Base-by-base conservation (phyloP, 2,797 vertebrate genomes). In the Antrozous pallidus region DNA sequence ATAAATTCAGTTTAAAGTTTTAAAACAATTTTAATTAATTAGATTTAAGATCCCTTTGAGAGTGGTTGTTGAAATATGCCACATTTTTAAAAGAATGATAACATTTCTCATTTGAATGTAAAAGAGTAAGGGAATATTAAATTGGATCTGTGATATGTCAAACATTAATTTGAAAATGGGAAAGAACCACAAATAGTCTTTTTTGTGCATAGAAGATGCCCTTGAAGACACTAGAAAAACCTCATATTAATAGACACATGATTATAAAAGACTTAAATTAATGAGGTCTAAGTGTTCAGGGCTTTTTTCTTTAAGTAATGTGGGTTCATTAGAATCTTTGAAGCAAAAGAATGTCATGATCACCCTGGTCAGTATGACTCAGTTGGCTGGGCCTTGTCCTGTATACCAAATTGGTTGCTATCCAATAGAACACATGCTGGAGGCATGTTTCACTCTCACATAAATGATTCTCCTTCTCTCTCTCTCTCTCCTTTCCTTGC, bases 11-110 rank as follows among this genome's bases (percentile, higher is more conserved):
- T 58, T 83, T 87, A 51, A 94, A 89, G 77, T 95, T 18, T 87
- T 94, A 65, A 77, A 96, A 79, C 17, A 95, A 54, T 83, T 93
- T 91, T 91, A 94, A 92, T 87, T 84, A 88, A 78, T 93, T 96
- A 78, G 38, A 28, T 69, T 94, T 90, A 75, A 90, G 38, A 89
- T 51, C 45, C 63, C 7, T 20, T 94, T 94, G 67, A 91, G 94
- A 91, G 12, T 78, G 33, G 56, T 88, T 91, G 77, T 65, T 70
- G 26, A 94, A 81, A 92, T 81, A 65, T 69, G 54, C 63, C 84
- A 58, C 38, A 73, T 67, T 69, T 86, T 92, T 69, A 93, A 81
- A 56, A 74, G 24, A 71, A 42, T 40, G 83, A 85, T 69, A 73
- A 84, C 61, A 78, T 91, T 95, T 93, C 80, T 84, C 91, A 84